Evolutionary conservation across 1,140 invertebrate species (phyloP), one percentile per base, ranked within the genome.

Genomic region (Drosophila ficusphila): DNA sequence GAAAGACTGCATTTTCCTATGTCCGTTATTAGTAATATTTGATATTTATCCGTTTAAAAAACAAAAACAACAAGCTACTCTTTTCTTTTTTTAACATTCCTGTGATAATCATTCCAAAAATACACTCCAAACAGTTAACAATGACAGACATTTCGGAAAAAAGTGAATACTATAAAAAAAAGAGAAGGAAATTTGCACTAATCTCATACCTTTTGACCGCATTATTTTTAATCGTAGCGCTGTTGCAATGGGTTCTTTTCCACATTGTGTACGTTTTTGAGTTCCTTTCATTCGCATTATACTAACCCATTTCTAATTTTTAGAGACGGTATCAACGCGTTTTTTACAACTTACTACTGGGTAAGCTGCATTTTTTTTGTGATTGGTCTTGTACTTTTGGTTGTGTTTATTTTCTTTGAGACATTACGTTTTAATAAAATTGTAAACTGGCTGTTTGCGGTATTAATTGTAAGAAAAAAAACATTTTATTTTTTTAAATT

Each of bases 381-480:
- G 2, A 6, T 79, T 0, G 61, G 70, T 0, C 41, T 85, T 8
- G 0, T 79, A 0, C 29, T 85, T 0, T 19, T 76, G 1, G 16
- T 69, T 0, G 0, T 79, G 16, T 85, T 85, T 39, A 61, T 86
- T 12, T 85, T 79, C 36, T 62, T 85, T 18, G 79, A 85, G 5
- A 16, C 14, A 8, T 2, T 85, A 16, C 76, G 79, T 2, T 79
- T 79, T 7, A n/a, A 64, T 14, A 16, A 1, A 4, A 25, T 16
- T 2, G 25, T 42, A 0, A 85, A 79, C 36, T 85, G 81, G 76
- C 12, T 85, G 4, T n/a, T 79, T 12, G 46, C 61, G 0, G 19
- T 85, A 0, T 1, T 76, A 23, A 76, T 79, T 41, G 79, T 83
- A 58, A 64, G 79, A 18, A 7, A 9, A 2, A 2, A 9, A 14